Evolutionary conservation across 2,113 vertebrate genomes (phyloP).

Genomic region (Gila orcuttii): DNA sequence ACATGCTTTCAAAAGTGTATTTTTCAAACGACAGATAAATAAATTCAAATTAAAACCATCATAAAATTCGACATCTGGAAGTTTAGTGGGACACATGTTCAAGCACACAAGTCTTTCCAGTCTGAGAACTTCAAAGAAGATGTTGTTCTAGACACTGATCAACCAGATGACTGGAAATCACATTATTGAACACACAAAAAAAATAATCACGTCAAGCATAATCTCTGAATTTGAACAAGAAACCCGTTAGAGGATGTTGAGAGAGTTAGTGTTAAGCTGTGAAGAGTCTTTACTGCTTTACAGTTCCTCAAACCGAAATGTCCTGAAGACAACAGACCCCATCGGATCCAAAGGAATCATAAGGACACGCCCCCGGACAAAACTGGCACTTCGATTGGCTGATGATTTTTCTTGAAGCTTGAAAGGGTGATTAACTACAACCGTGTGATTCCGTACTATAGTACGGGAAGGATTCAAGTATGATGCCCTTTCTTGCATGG

Average conservation of each 20-base stretch:
- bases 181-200: slow-evolving; percentile 22
- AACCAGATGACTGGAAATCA: slow-evolving; percentile 12
- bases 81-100: slow-evolving; percentile 14
- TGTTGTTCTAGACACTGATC: background rate
- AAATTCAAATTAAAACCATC: slow-evolving; percentile 28
- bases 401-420: slow-evolving; percentile 34
- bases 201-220: slow-evolving; percentile 7
- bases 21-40: slow-evolving; percentile 27
- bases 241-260: background rate
- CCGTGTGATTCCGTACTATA: slow-evolving; percentile 32
- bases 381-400: slow-evolving; percentile 63
- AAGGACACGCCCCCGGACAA: slow-evolving; percentile 3
- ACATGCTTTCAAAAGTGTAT: slow-evolving; percentile 24
- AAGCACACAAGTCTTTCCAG: background rate
- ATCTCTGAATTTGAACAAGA: slow-evolving; percentile 5
- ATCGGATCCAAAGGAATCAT: background rate
- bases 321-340: slow-evolving; percentile 6
- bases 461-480: slow-evolving; percentile 64
- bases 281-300: background rate
- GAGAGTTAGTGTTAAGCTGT: slow-evolving; percentile 36
- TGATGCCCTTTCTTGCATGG: slow-evolving; percentile 66
- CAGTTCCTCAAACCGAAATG: slow-evolving; percentile 22
- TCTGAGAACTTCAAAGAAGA: slow-evolving; percentile 11
- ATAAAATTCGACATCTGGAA: slow-evolving; percentile 22
- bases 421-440: slow-evolving; percentile 48